phyloP scores from a whole-genome alignment of 2,113 vertebrate species.

The Malurus melanocephalus region DNA sequence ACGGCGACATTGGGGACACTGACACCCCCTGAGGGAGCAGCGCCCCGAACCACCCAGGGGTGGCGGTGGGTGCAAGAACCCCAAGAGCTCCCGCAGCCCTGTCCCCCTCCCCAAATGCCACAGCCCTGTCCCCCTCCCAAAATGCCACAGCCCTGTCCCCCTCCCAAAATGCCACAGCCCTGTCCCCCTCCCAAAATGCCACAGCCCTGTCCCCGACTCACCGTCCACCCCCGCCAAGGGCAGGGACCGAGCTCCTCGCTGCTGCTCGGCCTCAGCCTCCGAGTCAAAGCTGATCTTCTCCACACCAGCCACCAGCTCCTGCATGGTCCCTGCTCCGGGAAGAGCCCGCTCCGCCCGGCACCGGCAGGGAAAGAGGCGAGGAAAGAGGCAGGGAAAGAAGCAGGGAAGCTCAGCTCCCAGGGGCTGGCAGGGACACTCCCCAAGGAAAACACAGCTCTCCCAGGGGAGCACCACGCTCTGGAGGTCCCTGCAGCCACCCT shows the following conservation, averaged over 20 bases:
- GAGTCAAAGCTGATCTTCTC: constrained; percentile 35
- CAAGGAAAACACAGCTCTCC: neutral
- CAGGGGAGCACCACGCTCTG: accelerated
- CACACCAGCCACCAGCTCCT: constrained; percentile 47
- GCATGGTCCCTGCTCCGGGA: neutral
- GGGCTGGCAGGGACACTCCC: neutral
- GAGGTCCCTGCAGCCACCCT: neutral
- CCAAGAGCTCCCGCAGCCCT: neutral
- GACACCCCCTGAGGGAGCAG: neutral
- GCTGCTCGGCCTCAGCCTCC: constrained; percentile 21
- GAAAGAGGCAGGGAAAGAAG: neutral
- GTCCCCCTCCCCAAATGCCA: neutral
- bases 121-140: neutral
- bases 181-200: neutral
- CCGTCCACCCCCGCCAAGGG: constrained; percentile 43
- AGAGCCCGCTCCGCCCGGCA: neutral
- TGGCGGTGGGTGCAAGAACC: neutral
- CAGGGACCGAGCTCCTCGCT: constrained; percentile 1
- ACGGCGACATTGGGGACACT: accelerated
- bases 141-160: neutral
- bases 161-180: neutral
- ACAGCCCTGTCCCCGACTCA: constrained; percentile 3
- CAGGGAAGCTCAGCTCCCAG: neutral
- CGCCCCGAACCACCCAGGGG: accelerated
- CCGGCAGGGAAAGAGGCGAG: neutral